phyloP scores from a whole-genome alignment of 2,797 vertebrate genomes.

The Botia almorhae region DNA sequence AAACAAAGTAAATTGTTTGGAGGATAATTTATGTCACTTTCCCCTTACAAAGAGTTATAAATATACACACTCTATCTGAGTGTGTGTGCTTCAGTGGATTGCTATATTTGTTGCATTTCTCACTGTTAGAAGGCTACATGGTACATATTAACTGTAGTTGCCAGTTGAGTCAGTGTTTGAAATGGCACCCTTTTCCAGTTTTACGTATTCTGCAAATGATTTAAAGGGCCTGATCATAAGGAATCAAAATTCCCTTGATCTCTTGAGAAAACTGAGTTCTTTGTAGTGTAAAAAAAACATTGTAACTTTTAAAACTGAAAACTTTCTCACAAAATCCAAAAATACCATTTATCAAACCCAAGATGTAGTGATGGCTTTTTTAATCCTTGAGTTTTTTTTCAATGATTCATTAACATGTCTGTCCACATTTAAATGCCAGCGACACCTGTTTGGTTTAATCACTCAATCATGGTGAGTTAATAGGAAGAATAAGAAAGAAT shows the following conservation, averaged over 20 bases:
- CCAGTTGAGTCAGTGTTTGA: neutral
- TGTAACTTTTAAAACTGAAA: too few relatives aligned
- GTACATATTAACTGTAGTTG: neutral
- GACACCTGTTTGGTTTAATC: too few relatives aligned
- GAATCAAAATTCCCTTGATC: neutral
- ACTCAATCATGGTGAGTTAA: too few relatives aligned
- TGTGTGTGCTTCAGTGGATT: conserved; percentile 26
- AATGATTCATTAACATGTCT: too few relatives aligned
- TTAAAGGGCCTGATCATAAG: neutral
- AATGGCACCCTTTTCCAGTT: too few relatives aligned
- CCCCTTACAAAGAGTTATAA: conserved; percentile 55
- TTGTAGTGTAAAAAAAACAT: neutral
- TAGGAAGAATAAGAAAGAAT: too few relatives aligned
- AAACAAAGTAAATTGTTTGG: conserved; percentile 62
- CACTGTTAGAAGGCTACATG: neutral
- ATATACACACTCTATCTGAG: conserved; percentile 53
- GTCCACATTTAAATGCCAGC: too few relatives aligned
- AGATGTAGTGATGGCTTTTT: too few relatives aligned
- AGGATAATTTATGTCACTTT: conserved; percentile 55
- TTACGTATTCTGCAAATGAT: neutral
- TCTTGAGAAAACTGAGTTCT: neutral
- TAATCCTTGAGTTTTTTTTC: too few relatives aligned
- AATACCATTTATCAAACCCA: too few relatives aligned
- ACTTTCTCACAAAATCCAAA: too few relatives aligned
- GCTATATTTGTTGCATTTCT: conserved; percentile 36